Conservation (phyloP, 2,797 vertebrate genomes). For the Nasua narica region DNA sequence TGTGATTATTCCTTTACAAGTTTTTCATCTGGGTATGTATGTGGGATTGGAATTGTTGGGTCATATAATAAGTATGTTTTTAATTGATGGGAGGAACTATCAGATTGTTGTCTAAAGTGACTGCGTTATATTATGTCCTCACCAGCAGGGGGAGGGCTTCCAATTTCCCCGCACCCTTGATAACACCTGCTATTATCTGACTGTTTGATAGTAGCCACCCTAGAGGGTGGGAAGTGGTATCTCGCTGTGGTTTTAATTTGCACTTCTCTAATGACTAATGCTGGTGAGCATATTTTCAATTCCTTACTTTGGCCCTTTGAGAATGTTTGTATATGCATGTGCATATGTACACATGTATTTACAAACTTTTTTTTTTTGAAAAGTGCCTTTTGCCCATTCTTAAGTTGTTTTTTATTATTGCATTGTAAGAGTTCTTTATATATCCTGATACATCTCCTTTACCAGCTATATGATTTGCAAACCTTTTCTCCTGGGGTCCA, state of each 20-base stretch:
- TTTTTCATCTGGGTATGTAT: background rate
- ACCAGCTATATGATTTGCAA: background rate
- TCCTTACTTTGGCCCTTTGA: background rate
- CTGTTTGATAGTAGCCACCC: background rate
- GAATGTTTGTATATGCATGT: background rate
- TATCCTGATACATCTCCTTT: background rate
- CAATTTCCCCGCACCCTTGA: background rate
- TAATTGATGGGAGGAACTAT: background rate
- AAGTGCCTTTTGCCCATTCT: background rate
- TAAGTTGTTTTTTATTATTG: background rate
- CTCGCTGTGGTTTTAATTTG: background rate
- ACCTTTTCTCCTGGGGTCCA: background rate
- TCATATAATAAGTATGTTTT: background rate
- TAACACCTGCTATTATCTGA: too few relatives aligned
- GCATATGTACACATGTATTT: background rate
- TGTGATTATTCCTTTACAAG: rapidly evolving
- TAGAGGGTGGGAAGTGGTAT: background rate
- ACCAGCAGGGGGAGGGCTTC: rapidly evolving
- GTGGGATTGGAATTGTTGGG: background rate
- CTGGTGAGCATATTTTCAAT: background rate
- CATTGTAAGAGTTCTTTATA: background rate
- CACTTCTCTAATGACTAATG: background rate
- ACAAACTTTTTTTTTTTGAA: background rate
- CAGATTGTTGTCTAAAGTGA: background rate
- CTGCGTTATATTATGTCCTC: background rate